Base-by-base conservation (phyloP, 2,113 vertebrate genomes). In the Mormyrus iriodes region DNA sequence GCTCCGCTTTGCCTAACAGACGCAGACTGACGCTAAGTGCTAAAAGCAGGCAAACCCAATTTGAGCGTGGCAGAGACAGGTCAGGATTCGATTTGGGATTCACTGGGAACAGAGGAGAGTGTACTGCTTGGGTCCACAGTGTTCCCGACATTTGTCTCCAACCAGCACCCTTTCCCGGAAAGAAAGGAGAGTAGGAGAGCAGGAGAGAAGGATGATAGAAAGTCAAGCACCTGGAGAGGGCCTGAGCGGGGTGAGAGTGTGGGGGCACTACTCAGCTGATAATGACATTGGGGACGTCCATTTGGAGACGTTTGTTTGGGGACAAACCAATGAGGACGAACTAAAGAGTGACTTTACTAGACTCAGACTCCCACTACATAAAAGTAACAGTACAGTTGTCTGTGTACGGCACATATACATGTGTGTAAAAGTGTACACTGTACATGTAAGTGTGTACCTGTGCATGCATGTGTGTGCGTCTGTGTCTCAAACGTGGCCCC, bases 21-120 rank as follows among this genome's bases (percentile, higher is more conserved):
- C 27, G 76, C 73, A 91, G 91, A 89, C 89, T 24, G 3, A 91
- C n/a, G 21, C 53, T 92, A 93, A 94, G 92, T 39, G 88, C 90
- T 93, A 92, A 88, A 93, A 93, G 87, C 92, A 90, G 90, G 90
- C 88, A 48, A 83, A 90, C 91, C 92, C 92, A 88, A 93, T 93
- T 91, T 92, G 52, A 91, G 90, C 88, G 15, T 2, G 51, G 15
- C 73, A 82, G 90, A 90, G 90, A 91, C 92, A 92, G 42, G 9
- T 73, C 39, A 91, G 82, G 91, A 94, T 94, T 92, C 69, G 91
- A 94, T 94, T 94, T 93, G 90, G 91, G 90, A 90, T 84, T 73
- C 61, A 88, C 90, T 90, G 89, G 90, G 90, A 93, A 91, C 61
- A 82, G 90, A 92, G 90, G 90, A 55, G n/a, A 55, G 85, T 21